phyloP scores from a whole-genome alignment of 2,888 invertebrate genomes.

The Empis livida region DNA sequence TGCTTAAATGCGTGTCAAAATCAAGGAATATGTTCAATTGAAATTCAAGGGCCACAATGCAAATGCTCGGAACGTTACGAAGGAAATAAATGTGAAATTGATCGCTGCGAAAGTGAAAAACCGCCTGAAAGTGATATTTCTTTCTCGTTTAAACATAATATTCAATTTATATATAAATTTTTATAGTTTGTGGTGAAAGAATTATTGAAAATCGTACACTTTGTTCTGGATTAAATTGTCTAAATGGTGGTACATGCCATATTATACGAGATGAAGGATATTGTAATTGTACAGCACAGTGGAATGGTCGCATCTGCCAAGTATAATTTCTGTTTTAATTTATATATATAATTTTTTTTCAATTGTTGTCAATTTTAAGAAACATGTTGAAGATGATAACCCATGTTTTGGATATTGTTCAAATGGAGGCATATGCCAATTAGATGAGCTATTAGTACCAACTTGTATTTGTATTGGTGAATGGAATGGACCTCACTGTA shows the following conservation, averaged over 20 bases:
- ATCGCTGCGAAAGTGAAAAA: slow-evolving; percentile 36
- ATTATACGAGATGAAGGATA: slow-evolving; percentile 35
- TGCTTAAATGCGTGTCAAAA: slow-evolving; percentile 46
- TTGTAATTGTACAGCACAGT: slow-evolving; percentile 43
- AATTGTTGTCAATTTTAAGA: slow-evolving; percentile 16
- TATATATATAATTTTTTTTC: neutral
- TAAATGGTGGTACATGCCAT: slow-evolving; percentile 43
- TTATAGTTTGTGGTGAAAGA: slow-evolving; percentile 25
- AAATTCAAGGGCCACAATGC: slow-evolving; percentile 29
- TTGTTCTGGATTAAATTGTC: slow-evolving; percentile 36
- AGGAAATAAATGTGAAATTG: slow-evolving; percentile 41
- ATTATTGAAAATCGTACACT: slow-evolving; percentile 26
- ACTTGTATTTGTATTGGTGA: slow-evolving; percentile 43
- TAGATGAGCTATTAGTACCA: slow-evolving; percentile 38
- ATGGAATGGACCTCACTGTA: slow-evolving; percentile 45
- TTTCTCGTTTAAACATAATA: no score
- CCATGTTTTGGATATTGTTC: slow-evolving; percentile 45
- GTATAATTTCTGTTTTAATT: slow-evolving; percentile 17
- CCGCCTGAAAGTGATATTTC: slow-evolving; percentile 31
- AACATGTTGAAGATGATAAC: slow-evolving; percentile 47
- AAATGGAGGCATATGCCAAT: slow-evolving; percentile 46
- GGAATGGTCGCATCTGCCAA: slow-evolving; percentile 44
- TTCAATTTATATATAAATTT: neutral
- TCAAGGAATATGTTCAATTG: slow-evolving; percentile 37
- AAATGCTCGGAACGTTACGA: slow-evolving; percentile 27